These are phyloP conservation scores for Ceratitis capitata DNA, from an alignment of 1,140 invertebrate species.

Conservation along the genomic window DNA sequence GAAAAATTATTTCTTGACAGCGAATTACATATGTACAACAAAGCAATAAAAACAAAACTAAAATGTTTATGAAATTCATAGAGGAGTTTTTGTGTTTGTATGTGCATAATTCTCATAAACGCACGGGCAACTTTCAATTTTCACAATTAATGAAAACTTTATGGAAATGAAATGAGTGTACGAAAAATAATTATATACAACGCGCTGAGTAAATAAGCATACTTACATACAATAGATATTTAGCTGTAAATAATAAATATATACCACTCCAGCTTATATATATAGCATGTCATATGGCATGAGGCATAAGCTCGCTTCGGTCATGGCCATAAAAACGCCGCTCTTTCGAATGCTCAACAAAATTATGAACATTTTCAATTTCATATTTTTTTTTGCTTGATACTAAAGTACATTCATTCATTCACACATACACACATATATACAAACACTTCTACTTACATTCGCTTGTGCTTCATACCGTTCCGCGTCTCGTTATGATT, in stretches of 20 bases:
- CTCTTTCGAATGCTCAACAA: background rate
- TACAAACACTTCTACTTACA: background rate
- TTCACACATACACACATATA: background rate
- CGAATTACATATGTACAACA: background rate
- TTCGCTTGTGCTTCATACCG: background rate
- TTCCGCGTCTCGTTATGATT: constrained; percentile 39
- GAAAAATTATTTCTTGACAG: background rate
- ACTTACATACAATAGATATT: background rate
- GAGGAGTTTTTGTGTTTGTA: background rate
- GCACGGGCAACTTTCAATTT: constrained; percentile 12
- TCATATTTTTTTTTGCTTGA: constrained; percentile 19
- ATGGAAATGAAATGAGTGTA: background rate
- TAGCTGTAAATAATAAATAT: background rate
- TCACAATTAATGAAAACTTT: constrained; percentile 38
- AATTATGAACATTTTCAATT: constrained; percentile 29
- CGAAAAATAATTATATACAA: background rate
- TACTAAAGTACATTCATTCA: too few species aligned
- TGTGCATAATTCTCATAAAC: background rate
- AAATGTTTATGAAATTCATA: background rate
- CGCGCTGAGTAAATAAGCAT: too few species aligned
- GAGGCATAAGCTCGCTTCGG: background rate
- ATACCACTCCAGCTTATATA: background rate
- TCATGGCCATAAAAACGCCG: background rate
- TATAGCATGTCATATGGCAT: constrained; percentile 32
- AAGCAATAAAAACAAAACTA: background rate